phyloP scores from a whole-genome alignment of 2,888 invertebrate species.

The Synanthedon tipuliformis region DNA sequence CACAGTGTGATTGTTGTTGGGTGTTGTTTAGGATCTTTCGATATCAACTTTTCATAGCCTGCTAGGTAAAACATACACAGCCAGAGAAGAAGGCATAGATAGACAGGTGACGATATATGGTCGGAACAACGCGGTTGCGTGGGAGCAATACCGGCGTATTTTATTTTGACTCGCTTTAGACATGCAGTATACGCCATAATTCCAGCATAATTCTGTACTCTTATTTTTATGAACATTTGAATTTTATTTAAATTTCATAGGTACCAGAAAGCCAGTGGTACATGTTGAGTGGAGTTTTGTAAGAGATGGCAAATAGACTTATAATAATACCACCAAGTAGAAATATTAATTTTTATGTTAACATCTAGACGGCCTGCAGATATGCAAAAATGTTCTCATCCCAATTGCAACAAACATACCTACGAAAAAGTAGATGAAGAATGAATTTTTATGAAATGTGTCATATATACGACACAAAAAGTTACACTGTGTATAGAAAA shows the following conservation, averaged over 20 bases:
- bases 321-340: too few relatives aligned
- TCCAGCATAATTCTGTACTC: not conserved
- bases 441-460: too few relatives aligned
- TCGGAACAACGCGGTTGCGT: slow-evolving; percentile 28
- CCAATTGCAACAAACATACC: too few relatives aligned
- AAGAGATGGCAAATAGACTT: too few relatives aligned
- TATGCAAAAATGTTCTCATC: too few relatives aligned
- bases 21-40: slow-evolving; percentile 16
- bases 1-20: slow-evolving; percentile 19
- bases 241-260: too few relatives aligned
- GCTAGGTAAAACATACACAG: slow-evolving; percentile 6
- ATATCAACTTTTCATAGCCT: slow-evolving; percentile 38
- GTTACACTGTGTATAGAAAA: slow-evolving; percentile 29
- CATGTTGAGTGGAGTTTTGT: too few relatives aligned
- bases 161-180: not conserved
- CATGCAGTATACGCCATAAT: not conserved
- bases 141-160: slow-evolving; percentile 21
- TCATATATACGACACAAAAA: not conserved
- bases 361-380: too few relatives aligned
- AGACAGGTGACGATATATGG: slow-evolving; percentile 34
- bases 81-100: slow-evolving; percentile 4
- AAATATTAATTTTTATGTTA: too few relatives aligned
- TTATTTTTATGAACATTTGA: not conserved
- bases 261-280: too few relatives aligned
- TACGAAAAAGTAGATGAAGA: too few relatives aligned